A percentile compares a stretch with the other conserved stretches of the same genome.
phyloP scores from a whole-genome alignment of 35 echinoderm and acorn worm genomes.

The Apostichopus japonicus region DNA sequence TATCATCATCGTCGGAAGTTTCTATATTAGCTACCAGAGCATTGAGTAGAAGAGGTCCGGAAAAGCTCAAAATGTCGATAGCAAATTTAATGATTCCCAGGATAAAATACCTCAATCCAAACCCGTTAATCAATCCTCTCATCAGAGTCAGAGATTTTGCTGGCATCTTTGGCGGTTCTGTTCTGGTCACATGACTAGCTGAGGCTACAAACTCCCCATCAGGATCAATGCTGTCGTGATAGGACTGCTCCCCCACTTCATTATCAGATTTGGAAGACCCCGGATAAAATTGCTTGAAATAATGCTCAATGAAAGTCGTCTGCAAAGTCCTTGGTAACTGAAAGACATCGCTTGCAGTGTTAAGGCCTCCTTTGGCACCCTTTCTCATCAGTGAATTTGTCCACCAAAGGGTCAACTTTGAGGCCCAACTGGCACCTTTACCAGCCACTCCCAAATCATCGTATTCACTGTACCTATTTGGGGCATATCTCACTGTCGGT shows the following conservation, averaged over 20 bases:
- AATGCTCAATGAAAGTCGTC: conserved; percentile 56
- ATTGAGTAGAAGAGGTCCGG: conserved; percentile 87
- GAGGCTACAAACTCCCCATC: conserved; percentile 46
- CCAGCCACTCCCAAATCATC: conserved; percentile 84
- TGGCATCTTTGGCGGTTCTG: neutral
- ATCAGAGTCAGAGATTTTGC: conserved; percentile 60
- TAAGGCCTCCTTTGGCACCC: conserved; percentile 81
- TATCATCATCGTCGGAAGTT: neutral
- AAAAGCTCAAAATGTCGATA: conserved; percentile 73
- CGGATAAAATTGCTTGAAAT: conserved; percentile 66
- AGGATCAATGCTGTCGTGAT: neutral
- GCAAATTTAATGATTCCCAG: conserved; percentile 89
- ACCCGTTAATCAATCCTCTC: conserved; percentile 69
- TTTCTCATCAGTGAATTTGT: conserved; percentile 84
- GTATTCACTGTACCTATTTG: neutral
- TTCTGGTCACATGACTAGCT: neutral
- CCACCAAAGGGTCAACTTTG: conserved; percentile 82
- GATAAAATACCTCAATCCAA: conserved; percentile 78
- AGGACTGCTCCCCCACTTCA: neutral
- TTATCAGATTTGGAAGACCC: conserved; percentile 14
- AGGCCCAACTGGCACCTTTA: conserved; percentile 73
- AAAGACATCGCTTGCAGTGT: conserved; percentile 81
- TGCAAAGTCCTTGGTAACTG: conserved; percentile 69
- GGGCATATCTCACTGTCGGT: conserved; percentile 29
- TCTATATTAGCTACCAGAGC: conserved; percentile 93